Percentiles rank a stretch among this genome's conserved stretches.
These are phyloP conservation scores for Mystacornis crossleyi DNA, from an alignment of 2,113 vertebrate species.

Conservation along the genomic window DNA sequence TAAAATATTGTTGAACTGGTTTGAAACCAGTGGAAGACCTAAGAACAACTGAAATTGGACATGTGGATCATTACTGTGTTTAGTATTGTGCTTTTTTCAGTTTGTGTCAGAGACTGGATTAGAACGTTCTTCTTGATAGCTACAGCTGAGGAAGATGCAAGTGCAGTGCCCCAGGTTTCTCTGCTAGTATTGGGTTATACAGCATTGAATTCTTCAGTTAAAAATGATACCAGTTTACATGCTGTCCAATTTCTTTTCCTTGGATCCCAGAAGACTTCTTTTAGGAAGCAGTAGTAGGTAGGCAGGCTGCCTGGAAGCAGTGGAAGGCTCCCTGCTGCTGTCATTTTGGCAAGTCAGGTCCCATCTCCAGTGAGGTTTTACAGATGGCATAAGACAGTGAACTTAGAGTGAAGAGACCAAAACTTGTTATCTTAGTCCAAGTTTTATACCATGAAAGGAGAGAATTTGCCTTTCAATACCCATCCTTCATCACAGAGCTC, in stretches of 20 bases:
- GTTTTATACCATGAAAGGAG: background rate
- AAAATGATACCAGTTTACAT: background rate
- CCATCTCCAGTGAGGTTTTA: background rate
- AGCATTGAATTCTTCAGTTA: background rate
- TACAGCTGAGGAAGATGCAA: background rate
- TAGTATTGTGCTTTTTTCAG: background rate
- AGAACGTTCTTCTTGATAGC: background rate
- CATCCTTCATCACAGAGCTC: background rate
- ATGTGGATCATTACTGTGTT: background rate
- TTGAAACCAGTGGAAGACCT: background rate
- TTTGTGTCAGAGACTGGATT: background rate
- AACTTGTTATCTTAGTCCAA: background rate
- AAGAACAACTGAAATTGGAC: background rate
- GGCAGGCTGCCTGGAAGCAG: background rate
- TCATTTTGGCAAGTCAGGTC: slow-evolving; percentile 34
- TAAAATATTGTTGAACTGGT: background rate
- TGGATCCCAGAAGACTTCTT: background rate
- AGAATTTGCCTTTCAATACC: background rate
- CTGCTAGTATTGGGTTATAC: background rate
- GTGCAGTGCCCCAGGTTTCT: background rate
- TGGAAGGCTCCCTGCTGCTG: background rate
- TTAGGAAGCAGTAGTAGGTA: background rate
- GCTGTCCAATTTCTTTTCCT: slow-evolving; percentile 27
- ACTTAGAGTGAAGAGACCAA: background rate
- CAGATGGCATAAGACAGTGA: background rate